A percentile compares a stretch with the other conserved stretches of the same genome.
These are phyloP conservation scores for Drosophila nigromelanica DNA, from an alignment of 1,140 invertebrate species.

Conservation along the genomic window DNA sequence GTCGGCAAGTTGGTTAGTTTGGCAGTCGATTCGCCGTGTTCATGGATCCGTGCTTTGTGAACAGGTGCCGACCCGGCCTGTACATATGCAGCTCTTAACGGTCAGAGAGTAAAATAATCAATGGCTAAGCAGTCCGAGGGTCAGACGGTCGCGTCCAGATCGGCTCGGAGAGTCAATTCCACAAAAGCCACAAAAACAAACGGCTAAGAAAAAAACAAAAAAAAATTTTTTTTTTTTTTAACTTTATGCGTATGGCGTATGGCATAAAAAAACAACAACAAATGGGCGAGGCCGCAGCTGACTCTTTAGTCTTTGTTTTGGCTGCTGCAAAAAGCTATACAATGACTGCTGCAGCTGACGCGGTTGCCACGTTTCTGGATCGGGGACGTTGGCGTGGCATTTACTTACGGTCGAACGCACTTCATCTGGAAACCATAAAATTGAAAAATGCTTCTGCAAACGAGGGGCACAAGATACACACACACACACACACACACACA, in stretches of 20 bases:
- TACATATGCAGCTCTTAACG: conserved; percentile 2
- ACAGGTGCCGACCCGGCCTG: too few relatives aligned
- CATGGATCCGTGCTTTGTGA: too few relatives aligned
- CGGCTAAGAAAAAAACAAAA: conserved; percentile 32
- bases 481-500: conserved; percentile 39
- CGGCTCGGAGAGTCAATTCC: conserved; percentile 22
- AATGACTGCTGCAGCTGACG: conserved; percentile 78
- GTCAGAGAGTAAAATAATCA: conserved; percentile 34
- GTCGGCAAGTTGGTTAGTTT: too few relatives aligned
- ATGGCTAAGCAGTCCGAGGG: conserved; percentile 38
- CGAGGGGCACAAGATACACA: conserved; percentile 40
- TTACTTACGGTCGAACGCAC: conserved; percentile 80
- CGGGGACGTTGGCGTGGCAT: conserved; percentile 39
- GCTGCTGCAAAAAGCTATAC: conserved; percentile 68
- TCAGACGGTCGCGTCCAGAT: conserved; percentile 12
- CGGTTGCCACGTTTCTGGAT: conserved; percentile 31
- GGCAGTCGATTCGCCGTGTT: too few relatives aligned
- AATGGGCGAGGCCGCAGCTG: conserved; percentile 18
- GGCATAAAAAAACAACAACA: conserved; percentile 19
- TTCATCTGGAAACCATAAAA: conserved; percentile 81
- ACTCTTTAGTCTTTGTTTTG: conserved; percentile 29
- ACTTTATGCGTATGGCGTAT: conserved; percentile 61
- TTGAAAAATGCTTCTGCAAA: conserved; percentile 72
- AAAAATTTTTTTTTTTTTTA: conserved; percentile 27
- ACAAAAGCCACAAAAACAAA: conserved; percentile 42